Evolutionary conservation across 2,888 invertebrate genomes (phyloP).

Genomic region (Asteroscopus sphinx): DNA sequence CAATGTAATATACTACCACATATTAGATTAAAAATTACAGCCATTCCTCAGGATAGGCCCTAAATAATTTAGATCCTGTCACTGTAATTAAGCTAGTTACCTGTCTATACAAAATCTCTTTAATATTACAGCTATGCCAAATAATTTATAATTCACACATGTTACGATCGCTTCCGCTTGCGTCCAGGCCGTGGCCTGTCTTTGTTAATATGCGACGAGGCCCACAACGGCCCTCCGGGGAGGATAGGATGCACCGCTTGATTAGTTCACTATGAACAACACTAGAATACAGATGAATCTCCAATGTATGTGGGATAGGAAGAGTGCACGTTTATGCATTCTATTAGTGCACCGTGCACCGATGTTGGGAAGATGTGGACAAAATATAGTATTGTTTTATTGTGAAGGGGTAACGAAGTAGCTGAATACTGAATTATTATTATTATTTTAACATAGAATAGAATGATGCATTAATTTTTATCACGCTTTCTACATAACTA

Average conservation of each 20-base stretch:
- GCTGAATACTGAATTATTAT: neutral
- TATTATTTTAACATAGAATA: no score
- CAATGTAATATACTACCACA: no score
- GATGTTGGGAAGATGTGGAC: constrained; percentile 25
- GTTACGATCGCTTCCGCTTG: constrained; percentile 39
- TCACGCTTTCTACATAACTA: neutral
- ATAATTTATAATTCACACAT: constrained; percentile 17
- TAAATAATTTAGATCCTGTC: no score
- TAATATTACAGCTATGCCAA: constrained; percentile 16
- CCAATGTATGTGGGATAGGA: constrained; percentile 50
- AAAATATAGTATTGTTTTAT: constrained; percentile 31
- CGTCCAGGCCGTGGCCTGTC: constrained; percentile 7
- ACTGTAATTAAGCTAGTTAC: no score
- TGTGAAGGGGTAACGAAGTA: constrained; percentile 12
- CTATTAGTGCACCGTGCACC: constrained; percentile 32
- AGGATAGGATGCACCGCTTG: constrained; percentile 55
- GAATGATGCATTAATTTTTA: neutral
- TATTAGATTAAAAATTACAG: no score
- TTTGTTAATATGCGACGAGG: constrained; percentile 55
- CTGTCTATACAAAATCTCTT: neutral
- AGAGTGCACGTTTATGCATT: constrained; percentile 43
- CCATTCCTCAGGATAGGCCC: no score
- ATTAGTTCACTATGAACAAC: constrained; percentile 50
- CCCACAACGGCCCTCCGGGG: constrained; percentile 49
- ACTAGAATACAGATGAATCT: constrained; percentile 48